phyloP scores from a whole-genome alignment of 2,797 vertebrate species.

The Lycodopsis pacificus region DNA sequence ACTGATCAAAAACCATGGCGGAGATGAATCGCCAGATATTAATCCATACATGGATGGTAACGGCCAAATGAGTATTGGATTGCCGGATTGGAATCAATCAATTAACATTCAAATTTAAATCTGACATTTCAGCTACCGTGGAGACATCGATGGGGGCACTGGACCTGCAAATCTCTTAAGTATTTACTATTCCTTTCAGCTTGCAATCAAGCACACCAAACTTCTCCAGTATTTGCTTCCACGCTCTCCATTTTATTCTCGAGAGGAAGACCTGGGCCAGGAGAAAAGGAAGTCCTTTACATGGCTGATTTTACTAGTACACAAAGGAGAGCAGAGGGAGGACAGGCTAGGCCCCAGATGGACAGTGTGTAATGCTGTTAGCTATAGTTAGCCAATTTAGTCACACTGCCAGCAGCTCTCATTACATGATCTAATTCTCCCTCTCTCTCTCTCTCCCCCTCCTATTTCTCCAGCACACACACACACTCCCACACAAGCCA shows the following conservation, averaged over 20 bases:
- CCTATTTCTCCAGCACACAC: constrained; percentile 62
- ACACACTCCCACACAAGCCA: constrained; percentile 67
- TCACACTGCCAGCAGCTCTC: constrained; percentile 82
- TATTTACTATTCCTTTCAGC: constrained; percentile 39
- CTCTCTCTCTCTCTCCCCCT: constrained; percentile 59
- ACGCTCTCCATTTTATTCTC: constrained; percentile 48
- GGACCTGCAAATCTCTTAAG: constrained; percentile 50
- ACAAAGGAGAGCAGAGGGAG: constrained; percentile 76
- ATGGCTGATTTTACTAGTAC: constrained; percentile 68
- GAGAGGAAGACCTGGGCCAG: constrained; percentile 33
- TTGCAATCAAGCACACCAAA: constrained; percentile 32
- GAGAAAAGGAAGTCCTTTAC: constrained; percentile 61
- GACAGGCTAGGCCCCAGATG: constrained; percentile 82
- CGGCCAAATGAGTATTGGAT: constrained; percentile 36
- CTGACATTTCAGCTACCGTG: constrained; percentile 45
- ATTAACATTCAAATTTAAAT: constrained; percentile 48
- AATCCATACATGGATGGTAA: constrained; percentile 39
- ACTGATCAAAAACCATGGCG: constrained; percentile 28
- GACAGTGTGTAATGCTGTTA: constrained; percentile 86
- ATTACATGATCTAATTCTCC: constrained; percentile 86
- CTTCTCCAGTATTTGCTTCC: constrained; percentile 31
- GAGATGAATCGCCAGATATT: constrained; percentile 25
- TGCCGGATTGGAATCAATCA: constrained; percentile 27
- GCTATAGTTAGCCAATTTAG: constrained; percentile 84
- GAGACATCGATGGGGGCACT: constrained; percentile 41